Evolutionary conservation across 2,113 vertebrate genomes (phyloP), one percentile per base, ranked within the genome.

Genomic region (Ciconia boyciana): DNA sequence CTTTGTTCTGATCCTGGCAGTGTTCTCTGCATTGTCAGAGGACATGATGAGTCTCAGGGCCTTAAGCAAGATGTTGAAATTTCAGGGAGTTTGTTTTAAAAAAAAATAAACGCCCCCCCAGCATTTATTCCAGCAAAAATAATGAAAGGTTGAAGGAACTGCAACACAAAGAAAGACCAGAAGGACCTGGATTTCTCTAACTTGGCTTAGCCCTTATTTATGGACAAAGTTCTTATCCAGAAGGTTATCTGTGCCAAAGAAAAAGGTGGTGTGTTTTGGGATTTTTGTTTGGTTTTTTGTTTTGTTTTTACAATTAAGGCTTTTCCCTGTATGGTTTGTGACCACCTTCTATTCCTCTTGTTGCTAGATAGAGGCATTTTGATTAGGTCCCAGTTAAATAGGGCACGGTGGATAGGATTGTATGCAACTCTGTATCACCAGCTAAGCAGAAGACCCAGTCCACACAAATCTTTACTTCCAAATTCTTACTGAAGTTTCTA

Each of bases 31-130:
- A 3, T 76, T 90, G 21, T 77, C 66, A 93, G 58, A 90, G 48
- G 36, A 44, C 8, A 22, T 18, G 22, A 14, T 11, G 65, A 16
- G 7, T 57, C 26, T 75, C 0, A 0, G 52, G 16, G 9, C 28
- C 51, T 64, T 18, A 72, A 13, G 36, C 34, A 85, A 25, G 21
- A 76, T 22, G 31, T 49, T 68, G 29, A 46, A n/a, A 68, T 77
- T 91, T 89, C 28, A 65, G 48, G 21, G 44, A 72, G 19, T 17
- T 86, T 3, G 5, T 36, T 41, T 74, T n/a, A 31, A 46, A 76
- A 51, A 39, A 83, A 83, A 41, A 15, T 5, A 5, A 80, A 86
- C 28, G 8, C 0, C 20, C 19, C 20, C 39, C 39, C 39, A 39
- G 39, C 39, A 39, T 39, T 39, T 39, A 39, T 39, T 39, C 25